Conservation (phyloP, 2,888 invertebrate species). For the Alviniconcha strummeri region DNA sequence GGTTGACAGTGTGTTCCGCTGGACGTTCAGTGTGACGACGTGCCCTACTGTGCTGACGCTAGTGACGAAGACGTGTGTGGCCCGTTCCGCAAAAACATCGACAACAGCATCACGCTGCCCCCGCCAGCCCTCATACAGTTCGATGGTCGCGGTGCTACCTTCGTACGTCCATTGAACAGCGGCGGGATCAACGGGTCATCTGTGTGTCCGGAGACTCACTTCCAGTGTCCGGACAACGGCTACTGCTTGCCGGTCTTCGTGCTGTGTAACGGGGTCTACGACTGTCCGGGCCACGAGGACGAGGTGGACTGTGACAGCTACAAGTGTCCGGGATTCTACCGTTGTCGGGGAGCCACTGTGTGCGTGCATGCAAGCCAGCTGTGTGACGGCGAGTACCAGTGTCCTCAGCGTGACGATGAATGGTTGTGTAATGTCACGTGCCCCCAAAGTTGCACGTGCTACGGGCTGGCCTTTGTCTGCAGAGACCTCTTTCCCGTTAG, state of each 20-base stretch:
- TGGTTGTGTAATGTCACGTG: slow-evolving; percentile 12
- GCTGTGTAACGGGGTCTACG: slow-evolving; percentile 1
- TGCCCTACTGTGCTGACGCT: background rate
- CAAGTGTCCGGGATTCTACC: slow-evolving; percentile 24
- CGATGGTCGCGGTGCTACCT: no score
- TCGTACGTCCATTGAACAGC: background rate
- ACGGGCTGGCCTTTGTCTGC: slow-evolving; percentile 15
- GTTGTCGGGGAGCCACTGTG: slow-evolving; percentile 5
- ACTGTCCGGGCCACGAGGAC: slow-evolving; percentile 21
- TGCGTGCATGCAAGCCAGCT: slow-evolving; percentile 5
- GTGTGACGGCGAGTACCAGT: slow-evolving; percentile 25
- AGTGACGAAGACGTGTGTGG: slow-evolving; percentile 3
- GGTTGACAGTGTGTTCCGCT: background rate
- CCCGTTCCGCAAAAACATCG: background rate
- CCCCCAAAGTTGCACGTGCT: slow-evolving; percentile 17
- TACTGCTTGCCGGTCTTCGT: slow-evolving; percentile 23
- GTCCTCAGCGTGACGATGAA: slow-evolving; percentile 27
- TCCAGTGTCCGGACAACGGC: background rate
- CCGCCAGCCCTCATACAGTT: no score
- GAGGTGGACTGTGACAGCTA: slow-evolving; percentile 20
- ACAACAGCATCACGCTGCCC: background rate
- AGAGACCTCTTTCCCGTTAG: background rate
- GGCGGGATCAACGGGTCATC: no score
- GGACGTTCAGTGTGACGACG: background rate
- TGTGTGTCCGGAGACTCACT: no score